Evolutionary conservation across 1,140 invertebrate species (phyloP).

Genomic region (Meloidogyne chitwoodi): DNA sequence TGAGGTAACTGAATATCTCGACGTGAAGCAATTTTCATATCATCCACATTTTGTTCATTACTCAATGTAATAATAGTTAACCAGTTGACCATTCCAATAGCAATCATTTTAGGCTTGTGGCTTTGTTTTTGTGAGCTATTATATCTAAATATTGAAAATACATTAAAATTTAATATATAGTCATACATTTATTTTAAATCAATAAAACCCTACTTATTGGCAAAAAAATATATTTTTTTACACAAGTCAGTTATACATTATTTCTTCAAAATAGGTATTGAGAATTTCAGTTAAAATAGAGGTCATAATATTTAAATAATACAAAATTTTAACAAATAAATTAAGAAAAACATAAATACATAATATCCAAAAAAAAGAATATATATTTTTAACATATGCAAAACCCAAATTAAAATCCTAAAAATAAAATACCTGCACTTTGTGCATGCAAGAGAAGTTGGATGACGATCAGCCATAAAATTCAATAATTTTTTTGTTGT

Average conservation of each 20-base stretch:
- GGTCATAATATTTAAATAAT: no score
- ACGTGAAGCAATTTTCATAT: slow-evolving; percentile 17
- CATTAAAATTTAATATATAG: background rate
- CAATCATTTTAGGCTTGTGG: slow-evolving; percentile 11
- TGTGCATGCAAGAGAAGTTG: slow-evolving; percentile 8
- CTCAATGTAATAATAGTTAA: slow-evolving; percentile 6
- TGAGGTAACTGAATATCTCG: slow-evolving; percentile 22
- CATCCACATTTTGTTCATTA: background rate
- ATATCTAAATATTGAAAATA: background rate
- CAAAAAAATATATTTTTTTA: no score
- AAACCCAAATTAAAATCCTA: no score
- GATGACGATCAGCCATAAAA: background rate
- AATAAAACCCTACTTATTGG: no score
- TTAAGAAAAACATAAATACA: no score
- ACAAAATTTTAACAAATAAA: no score
- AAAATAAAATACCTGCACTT: background rate
- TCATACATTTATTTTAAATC: no score
- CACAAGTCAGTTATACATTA: no score
- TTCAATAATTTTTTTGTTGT: slow-evolving; percentile 9
- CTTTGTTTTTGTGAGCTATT: background rate
- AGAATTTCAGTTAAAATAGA: no score
- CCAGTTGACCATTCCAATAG: slow-evolving; percentile 25
- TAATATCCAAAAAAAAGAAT: no score
- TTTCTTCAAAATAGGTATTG: no score
- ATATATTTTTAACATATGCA: no score